Conservation (phyloP, 2,888 invertebrate genomes). For the Gonocerus acuteangulatus region DNA sequence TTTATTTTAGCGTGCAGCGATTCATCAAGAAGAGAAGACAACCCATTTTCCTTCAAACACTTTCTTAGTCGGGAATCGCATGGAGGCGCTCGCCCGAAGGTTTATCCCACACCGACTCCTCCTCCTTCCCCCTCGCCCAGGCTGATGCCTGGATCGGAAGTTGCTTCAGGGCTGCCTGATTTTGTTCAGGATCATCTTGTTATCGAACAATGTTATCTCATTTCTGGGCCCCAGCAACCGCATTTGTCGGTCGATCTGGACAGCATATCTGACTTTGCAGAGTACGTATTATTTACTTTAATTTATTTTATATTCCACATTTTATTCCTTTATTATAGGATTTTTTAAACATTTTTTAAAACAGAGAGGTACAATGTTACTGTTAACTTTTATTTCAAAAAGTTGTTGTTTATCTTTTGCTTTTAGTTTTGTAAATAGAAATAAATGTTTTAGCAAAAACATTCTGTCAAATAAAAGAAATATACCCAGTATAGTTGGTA, state of each 20-base stretch:
- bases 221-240: slow-evolving; percentile 45
- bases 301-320: too few species aligned
- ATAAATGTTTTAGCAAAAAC: too few species aligned
- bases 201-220: slow-evolving; percentile 65
- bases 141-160: slow-evolving; percentile 37
- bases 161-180: slow-evolving; percentile 53
- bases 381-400: too few species aligned
- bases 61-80: slow-evolving; percentile 59
- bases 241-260: slow-evolving; percentile 54
- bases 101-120: slow-evolving; percentile 46
- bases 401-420: too few species aligned
- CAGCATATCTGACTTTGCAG: slow-evolving; percentile 52
- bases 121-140: slow-evolving; percentile 37
- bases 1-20: slow-evolving; percentile 11
- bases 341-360: background rate
- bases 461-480: too few species aligned
- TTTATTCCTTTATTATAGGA: background rate
- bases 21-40: slow-evolving; percentile 14
- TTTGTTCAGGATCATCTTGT: slow-evolving; percentile 84
- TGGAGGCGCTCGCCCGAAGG: slow-evolving; percentile 71
- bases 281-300: slow-evolving; percentile 17
- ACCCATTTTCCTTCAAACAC: slow-evolving; percentile 69
- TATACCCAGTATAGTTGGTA: too few species aligned
- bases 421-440: too few species aligned
- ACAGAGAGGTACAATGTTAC: background rate